Base-by-base conservation (phyloP, 2,113 vertebrate genomes). In the Stomatorhinus ivindoensis region DNA sequence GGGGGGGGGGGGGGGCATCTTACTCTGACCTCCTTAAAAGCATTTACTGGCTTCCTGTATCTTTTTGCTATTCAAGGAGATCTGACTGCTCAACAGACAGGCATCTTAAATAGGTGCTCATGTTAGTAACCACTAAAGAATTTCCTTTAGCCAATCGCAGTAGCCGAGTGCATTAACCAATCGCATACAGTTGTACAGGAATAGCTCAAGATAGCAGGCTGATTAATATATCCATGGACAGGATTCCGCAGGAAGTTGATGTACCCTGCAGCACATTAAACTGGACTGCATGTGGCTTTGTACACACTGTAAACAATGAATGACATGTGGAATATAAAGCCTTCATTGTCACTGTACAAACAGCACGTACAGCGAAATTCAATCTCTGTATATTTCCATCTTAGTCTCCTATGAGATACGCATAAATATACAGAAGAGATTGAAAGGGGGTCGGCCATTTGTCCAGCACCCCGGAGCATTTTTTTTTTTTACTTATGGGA, bases 81-180 rank as follows among this genome's bases (percentile, higher is more conserved):
- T 42, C 7, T 31, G 76, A 48, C 17, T n/a, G 44, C 44, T 2
- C 86, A 87, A 35, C 86, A 53, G 31, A 87, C 51, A 39, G 86
- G 13, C 51, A 53, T 61, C 17, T 24, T 50, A 7, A 86, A 51
- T 4, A 48, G 46, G 4, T 35, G 39, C 11, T 7, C 46, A n/a
- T 51, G 51, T 21, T 51, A 19, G 51, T 19, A 61, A 89, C 93
- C 93, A 94, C 91, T 89, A 92, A 89, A 94, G 93, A 91, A 91
- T 61, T 10, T 31, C 89, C 93, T 91, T 93, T 86, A 93, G 91
- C 93, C 92, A 91, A 94, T 88, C 50, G 90, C 91, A 19, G 31
- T 80, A 19, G 5, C 73, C 13, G 1, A 39, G 35, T 7, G 61
- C 61, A 31, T 69, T 69, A 27, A 31, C 61, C 61, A 31, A 69